Conservation (phyloP, 2,113 vertebrate species). For the Delphinapterus leucas region DNA sequence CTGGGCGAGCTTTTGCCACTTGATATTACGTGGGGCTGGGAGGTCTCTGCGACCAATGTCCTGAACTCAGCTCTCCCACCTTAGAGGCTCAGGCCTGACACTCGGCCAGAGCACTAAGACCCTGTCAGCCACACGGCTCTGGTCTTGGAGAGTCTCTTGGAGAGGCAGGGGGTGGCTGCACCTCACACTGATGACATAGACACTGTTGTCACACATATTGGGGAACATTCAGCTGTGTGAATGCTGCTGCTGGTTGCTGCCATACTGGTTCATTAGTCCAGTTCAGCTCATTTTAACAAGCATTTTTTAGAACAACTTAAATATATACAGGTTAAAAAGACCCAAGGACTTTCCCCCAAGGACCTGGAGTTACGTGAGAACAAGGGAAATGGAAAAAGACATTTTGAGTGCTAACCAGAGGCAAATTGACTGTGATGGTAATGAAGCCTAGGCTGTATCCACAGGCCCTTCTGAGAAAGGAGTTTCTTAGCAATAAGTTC, state of each 20-base stretch:
- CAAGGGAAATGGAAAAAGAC: background rate
- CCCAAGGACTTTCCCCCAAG: background rate
- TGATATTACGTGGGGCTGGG: too few relatives aligned
- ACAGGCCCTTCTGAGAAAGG: background rate
- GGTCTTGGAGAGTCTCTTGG: background rate
- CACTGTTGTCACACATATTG: background rate
- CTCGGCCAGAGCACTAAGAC: too few relatives aligned
- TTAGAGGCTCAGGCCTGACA: too few relatives aligned
- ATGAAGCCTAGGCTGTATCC: background rate
- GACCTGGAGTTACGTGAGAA: background rate
- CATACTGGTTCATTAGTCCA: background rate
- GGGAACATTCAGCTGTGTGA: background rate
- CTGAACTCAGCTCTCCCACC: too few relatives aligned
- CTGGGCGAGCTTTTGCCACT: too few relatives aligned
- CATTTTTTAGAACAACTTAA: background rate
- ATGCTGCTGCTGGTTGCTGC: background rate
- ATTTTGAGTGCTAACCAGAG: background rate
- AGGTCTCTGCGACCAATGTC: too few relatives aligned
- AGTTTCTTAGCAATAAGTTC: background rate
- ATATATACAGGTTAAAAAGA: background rate
- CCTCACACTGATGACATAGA: background rate
- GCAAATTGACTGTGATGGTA: background rate
- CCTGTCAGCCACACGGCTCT: background rate
- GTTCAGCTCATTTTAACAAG: background rate
- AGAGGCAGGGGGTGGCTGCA: background rate